Conservation (phyloP, 2,888 invertebrate species). For the Sussaba pulchella region DNA sequence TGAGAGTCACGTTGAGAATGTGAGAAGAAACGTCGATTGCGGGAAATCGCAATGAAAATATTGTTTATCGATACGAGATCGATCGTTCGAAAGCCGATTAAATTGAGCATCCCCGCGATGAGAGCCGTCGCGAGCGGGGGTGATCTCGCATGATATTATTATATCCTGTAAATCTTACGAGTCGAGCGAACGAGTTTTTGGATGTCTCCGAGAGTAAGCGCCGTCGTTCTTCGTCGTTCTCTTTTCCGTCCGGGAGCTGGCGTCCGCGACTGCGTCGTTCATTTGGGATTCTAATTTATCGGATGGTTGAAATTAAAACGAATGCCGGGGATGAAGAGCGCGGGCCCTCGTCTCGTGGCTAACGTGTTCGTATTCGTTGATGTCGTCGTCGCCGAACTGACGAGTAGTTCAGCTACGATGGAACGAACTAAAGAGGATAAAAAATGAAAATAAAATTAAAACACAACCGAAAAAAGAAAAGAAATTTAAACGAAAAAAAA, state of each 20-base stretch:
- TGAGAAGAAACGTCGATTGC: conserved; percentile 25
- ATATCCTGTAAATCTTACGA: conserved; percentile 49
- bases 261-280: conserved; percentile 73
- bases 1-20: no score
- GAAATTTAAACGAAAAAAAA: no score
- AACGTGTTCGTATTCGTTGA: conserved; percentile 44
- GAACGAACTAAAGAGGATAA: conserved; percentile 47
- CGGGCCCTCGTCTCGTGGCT: conserved; percentile 18
- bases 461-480: no score
- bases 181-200: conserved; percentile 63
- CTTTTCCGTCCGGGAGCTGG: no score
- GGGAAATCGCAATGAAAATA: conserved; percentile 23
- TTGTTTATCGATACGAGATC: not conserved
- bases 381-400: conserved; percentile 51
- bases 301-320: conserved; percentile 79
- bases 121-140: conserved; percentile 1
- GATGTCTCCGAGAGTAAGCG: conserved; percentile 51
- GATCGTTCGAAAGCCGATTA: conserved; percentile 6
- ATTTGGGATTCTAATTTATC: conserved; percentile 82
- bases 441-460: no score
- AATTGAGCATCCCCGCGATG: conserved; percentile 21
- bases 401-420: conserved; percentile 36
- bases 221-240: no score
- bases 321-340: conserved; percentile 70
- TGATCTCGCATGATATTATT: conserved; percentile 51